Conservation (phyloP, 1,140 invertebrate species). For the Ephestia elutella region DNA sequence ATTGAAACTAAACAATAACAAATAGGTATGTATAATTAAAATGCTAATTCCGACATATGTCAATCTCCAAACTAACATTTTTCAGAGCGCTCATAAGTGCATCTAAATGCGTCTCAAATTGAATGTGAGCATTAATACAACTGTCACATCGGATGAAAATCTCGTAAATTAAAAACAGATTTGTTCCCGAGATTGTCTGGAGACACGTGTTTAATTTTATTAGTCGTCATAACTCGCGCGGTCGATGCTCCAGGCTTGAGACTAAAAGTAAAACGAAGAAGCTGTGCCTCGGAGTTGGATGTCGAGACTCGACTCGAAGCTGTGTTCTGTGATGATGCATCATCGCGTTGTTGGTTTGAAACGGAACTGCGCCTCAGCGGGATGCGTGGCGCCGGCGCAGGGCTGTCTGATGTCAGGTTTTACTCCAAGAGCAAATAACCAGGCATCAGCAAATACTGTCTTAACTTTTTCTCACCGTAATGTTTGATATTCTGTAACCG, state of each 20-base stretch:
- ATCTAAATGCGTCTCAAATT: neutral
- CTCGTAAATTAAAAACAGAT: constrained; percentile 12
- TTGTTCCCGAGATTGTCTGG: constrained; percentile 1
- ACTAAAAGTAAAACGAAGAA: neutral
- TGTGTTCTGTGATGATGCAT: neutral
- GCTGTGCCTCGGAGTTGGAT: neutral
- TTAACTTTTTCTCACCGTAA: no score
- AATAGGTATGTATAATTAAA: no score
- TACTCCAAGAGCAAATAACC: no score
- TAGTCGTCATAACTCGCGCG: constrained; percentile 5
- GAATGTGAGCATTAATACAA: neutral
- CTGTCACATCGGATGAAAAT: neutral
- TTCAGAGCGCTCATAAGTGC: neutral
- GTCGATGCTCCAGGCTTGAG: neutral
- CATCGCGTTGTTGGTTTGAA: neutral
- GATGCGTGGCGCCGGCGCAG: constrained; percentile 2
- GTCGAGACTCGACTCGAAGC: neutral
- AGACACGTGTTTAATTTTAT: constrained; percentile 8
- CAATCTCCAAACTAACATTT: no score
- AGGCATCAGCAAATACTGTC: no score
- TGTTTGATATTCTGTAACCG: no score
- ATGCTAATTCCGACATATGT: no score
- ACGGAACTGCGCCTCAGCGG: neutral
- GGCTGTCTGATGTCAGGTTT: neutral
- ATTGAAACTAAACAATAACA: no score